phyloP scores from a whole-genome alignment of 2,888 invertebrate species.

The Andricus curvator region DNA sequence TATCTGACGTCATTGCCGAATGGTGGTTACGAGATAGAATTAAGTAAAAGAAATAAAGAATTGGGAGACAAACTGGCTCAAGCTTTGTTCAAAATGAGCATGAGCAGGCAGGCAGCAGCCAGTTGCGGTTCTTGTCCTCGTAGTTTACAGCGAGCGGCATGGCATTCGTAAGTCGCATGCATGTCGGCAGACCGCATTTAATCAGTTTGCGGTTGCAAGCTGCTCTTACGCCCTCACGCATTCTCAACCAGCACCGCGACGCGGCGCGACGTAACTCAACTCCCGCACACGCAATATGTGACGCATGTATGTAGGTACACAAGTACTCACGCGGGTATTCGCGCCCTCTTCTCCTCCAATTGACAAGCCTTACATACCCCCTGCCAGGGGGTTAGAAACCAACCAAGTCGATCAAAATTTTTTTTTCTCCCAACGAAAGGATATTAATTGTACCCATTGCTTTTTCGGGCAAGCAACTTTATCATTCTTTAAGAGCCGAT shows the following conservation, averaged over 20 bases:
- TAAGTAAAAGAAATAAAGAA: background rate
- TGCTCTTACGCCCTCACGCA: constrained; percentile 64
- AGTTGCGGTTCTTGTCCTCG: constrained; percentile 40
- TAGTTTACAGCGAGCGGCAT: constrained; percentile 43
- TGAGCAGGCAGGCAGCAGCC: constrained; percentile 16
- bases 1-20: background rate
- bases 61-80: constrained; percentile 30
- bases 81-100: constrained; percentile 31
- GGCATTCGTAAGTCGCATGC: constrained; percentile 28
- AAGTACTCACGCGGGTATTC: constrained; percentile 6
- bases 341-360: background rate
- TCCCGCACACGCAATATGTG: constrained; percentile 54
- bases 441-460: background rate
- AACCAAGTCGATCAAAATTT: constrained; percentile 30
- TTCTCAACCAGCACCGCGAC: constrained; percentile 60
- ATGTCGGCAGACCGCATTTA: constrained; percentile 71
- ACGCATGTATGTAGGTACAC: constrained; percentile 15
- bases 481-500: background rate
- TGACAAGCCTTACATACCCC: constrained; percentile 9
- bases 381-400: constrained; percentile 7
- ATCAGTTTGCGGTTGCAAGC: constrained; percentile 74
- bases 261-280: constrained; percentile 64
- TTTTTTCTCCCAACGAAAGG: background rate
- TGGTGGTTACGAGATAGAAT: background rate
- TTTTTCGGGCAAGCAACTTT: background rate